phyloP scores from a whole-genome alignment of 2,888 invertebrate species.

The Brenthis daphne region DNA sequence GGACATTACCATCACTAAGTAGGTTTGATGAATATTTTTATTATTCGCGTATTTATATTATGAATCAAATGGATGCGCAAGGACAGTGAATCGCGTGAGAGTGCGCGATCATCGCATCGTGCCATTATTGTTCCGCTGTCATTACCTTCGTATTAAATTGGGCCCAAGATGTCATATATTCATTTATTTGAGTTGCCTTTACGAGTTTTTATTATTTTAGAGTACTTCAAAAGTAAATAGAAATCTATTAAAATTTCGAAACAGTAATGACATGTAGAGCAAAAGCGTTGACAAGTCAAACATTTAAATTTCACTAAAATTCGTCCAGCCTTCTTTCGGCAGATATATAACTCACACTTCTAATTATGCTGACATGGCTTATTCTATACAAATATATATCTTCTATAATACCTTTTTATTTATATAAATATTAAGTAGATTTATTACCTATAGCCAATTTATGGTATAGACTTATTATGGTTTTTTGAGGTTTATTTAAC shows the following conservation, averaged over 20 bases:
- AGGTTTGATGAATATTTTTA: constrained; percentile 4
- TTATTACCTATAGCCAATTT: no score
- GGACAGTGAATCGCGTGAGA: constrained; percentile 28
- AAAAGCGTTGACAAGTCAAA: not conserved
- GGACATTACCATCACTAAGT: not conserved
- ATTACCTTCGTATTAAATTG: constrained; percentile 3
- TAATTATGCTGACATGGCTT: no score
- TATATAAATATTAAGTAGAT: no score
- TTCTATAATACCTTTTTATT: no score
- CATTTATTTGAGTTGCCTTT: not conserved
- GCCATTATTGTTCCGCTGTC: constrained; percentile 17
- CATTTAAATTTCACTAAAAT: no score
- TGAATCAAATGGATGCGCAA: not conserved
- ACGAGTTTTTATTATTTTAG: no score
- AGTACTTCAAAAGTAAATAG: not conserved
- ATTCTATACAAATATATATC: no score
- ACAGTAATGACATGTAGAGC: not conserved
- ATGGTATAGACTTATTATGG: no score
- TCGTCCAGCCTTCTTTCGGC: no score
- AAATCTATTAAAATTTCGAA: not conserved
- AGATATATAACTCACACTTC: no score
- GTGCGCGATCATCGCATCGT: constrained; percentile 13
- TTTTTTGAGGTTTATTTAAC: no score
- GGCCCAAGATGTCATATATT: constrained; percentile 1
- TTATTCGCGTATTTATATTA: constrained; percentile 3